A percentile compares a stretch with the other conserved stretches of the same genome.
Conservation (phyloP, 2,113 vertebrate genomes). For the Rafetus swinhoei region DNA sequence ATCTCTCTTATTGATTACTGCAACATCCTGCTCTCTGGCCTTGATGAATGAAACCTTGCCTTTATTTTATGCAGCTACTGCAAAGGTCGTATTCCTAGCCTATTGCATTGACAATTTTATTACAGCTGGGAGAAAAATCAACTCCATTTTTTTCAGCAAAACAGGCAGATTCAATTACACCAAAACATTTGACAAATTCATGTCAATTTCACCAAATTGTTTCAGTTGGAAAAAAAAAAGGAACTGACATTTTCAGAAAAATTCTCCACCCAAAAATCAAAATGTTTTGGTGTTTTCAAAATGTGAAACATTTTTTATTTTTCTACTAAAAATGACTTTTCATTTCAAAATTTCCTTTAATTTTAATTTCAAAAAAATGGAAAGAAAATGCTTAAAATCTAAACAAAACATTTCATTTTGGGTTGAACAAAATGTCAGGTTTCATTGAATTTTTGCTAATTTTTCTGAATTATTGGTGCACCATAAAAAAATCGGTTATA, state of each 20-base stretch:
- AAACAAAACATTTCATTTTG: neutral
- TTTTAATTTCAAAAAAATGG: neutral
- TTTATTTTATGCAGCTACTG: too few species aligned
- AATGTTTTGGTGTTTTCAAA: neutral
- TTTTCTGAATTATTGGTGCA: neutral
- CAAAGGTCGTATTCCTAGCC: too few species aligned
- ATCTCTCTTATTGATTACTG: too few species aligned
- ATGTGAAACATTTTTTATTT: neutral
- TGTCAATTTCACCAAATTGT: neutral
- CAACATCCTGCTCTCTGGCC: too few species aligned
- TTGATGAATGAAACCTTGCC: too few species aligned
- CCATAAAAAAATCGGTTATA: neutral
- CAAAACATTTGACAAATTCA: neutral
- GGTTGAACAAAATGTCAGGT: neutral
- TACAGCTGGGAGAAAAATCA: neutral
- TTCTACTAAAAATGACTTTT: neutral
- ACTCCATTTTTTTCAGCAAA: neutral
- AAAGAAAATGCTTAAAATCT: neutral
- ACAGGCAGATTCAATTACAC: neutral
- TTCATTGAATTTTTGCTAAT: neutral
- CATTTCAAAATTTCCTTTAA: too few species aligned
- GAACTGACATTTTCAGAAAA: too few species aligned
- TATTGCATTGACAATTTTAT: too few species aligned
- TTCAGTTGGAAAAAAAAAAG: neutral
- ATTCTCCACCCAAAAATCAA: neutral